Base-by-base conservation (phyloP, 2,888 invertebrate species). In the Amblyjoppa proteus region DNA sequence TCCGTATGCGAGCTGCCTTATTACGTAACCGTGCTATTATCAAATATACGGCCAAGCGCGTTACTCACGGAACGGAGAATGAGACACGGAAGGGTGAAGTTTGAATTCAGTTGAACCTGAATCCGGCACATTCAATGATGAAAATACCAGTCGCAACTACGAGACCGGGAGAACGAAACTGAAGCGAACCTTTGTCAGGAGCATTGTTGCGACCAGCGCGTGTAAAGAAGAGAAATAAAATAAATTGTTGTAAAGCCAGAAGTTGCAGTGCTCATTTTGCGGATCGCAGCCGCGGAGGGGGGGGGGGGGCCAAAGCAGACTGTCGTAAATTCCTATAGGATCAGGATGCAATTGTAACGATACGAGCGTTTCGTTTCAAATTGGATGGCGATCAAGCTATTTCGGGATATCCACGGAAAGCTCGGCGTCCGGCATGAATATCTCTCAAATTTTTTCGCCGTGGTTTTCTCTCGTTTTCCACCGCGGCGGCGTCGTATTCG, bases 271-370 rank as follows among this genome's bases (percentile, higher is more conserved):
- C 58, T 58, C 28, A 78, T 80, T 51, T 71, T 56, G 77, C 38
- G 78, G 66, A 84, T 85, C 80, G 73, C 25, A 7, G 31, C 31
- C 16, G 20, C 20, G 20, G 38, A 34, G 20, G 20, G 49, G 5
- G 20, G 0, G 20, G 38, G 51, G 20, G 20, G 49, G 5, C 9
- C 13, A 66, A 38, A 51, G 66, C 51, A 38, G 77, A 81, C 81
- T 81, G 61, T 77, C 84, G 81, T 84, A 77, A 61, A 84, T 84
- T 81, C 74, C 77, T 77, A 31, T 45, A 71, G 81, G 77, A 81
- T 84, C 84, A 74, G 81, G 74, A 84, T 81, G 73, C 84, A 81
- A 84, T 84, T 77, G 81, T 81, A 84, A 84, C 81, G 76, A 84
- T 84, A 84, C 84, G 70, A 73, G 56, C 73, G 68, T 77, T 66